These are phyloP conservation scores for Cichladusa arquata DNA, from an alignment of 2,113 vertebrate genomes.

Conservation along the genomic window DNA sequence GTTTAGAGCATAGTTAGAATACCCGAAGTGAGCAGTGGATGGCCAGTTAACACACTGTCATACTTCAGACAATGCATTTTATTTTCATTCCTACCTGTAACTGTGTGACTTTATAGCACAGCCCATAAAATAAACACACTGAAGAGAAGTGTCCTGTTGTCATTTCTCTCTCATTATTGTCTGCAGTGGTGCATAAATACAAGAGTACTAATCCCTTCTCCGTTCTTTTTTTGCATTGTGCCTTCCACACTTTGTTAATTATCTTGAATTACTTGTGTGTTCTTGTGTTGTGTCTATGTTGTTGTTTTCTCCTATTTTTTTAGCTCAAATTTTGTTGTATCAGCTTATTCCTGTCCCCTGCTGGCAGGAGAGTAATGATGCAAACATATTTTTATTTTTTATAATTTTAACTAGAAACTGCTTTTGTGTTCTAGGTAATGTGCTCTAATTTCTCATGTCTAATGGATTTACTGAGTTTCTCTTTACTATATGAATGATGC, in stretches of 20 bases:
- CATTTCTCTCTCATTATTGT: background rate
- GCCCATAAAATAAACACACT: background rate
- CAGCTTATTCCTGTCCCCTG: background rate
- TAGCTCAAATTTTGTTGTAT: background rate
- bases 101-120: background rate
- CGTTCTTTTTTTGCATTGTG: background rate
- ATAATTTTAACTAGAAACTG: background rate
- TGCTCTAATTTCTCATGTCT: background rate
- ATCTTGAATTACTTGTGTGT: background rate
- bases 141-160: background rate
- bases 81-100: background rate
- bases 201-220: background rate
- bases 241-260: background rate
- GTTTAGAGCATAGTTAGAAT: background rate
- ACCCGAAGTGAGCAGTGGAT: background rate
- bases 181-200: background rate
- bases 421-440: background rate
- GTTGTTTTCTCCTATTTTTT: background rate
- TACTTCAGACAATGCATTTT: background rate
- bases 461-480: background rate
- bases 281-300: rapidly evolving
- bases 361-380: background rate
- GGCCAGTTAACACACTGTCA: background rate
- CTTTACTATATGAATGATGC: background rate
- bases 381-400: background rate